Conservation (phyloP, 2,113 vertebrate genomes). For the Egretta garzetta region DNA sequence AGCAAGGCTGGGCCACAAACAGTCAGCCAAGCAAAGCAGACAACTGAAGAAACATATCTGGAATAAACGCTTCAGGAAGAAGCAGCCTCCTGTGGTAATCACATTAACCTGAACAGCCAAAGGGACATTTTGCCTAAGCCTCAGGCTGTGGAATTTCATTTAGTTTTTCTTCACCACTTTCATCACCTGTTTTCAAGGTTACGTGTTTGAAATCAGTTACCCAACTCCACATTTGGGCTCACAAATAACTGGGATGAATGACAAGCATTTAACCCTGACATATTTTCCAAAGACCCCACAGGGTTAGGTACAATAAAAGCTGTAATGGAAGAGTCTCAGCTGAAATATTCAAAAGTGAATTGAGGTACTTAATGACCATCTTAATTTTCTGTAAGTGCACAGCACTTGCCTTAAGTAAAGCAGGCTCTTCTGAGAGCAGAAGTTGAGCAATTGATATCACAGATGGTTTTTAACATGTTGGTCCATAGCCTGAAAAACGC, state of each 20-base stretch:
- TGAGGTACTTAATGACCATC: not conserved
- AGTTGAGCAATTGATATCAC: constrained; percentile 49
- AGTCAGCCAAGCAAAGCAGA: not conserved
- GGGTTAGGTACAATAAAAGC: not conserved
- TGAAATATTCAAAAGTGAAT: not conserved
- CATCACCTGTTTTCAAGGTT: not conserved
- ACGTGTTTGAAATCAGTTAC: not conserved
- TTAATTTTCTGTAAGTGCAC: not conserved
- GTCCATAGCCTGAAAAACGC: constrained; percentile 49
- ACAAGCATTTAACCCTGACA: not conserved
- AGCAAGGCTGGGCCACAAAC: not conserved
- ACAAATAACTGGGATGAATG: not conserved
- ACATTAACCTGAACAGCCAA: not conserved
- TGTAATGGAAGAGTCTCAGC: not conserved
- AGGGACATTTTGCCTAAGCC: not conserved
- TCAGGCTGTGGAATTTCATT: not conserved
- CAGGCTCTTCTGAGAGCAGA: not conserved
- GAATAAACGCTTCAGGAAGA: not conserved
- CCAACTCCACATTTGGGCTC: not conserved
- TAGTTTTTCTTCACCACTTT: not conserved
- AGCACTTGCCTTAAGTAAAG: not conserved
- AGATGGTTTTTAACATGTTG: constrained; percentile 61
- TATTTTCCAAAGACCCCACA: not conserved
- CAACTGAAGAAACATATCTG: not conserved
- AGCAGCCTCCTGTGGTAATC: not conserved